A percentile compares a stretch with the other conserved stretches of the same genome.
Conservation (phyloP, 2,888 invertebrate species). For the Geotrupes spiniger region DNA sequence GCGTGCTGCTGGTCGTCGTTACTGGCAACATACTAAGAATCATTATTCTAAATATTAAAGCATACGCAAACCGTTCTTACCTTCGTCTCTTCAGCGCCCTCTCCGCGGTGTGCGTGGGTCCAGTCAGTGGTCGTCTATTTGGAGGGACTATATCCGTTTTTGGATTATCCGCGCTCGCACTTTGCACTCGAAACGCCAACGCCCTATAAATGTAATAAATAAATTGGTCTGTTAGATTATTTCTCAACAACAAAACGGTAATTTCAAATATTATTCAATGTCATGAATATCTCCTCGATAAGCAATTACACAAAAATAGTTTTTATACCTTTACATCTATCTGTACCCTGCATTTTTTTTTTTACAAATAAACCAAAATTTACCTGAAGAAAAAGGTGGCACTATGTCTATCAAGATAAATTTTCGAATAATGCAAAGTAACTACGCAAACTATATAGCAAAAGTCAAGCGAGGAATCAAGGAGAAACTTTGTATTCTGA, state of each 20-base stretch:
- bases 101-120: slow-evolving; percentile 25
- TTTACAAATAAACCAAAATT: no score
- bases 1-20: slow-evolving; percentile 27
- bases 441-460: no score
- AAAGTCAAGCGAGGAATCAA: no score
- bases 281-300: no score
- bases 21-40: slow-evolving; percentile 50
- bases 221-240: not conserved
- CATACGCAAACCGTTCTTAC: slow-evolving; percentile 25
- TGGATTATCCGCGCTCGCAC: slow-evolving; percentile 18
- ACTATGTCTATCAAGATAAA: no score
- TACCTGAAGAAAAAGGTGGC: no score
- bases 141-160: slow-evolving; percentile 4
- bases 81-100: slow-evolving; percentile 29
- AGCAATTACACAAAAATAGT: no score
- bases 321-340: no score
- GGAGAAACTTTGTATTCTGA: no score
- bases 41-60: slow-evolving; percentile 45
- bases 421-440: no score
- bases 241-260: not conserved
- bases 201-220: slow-evolving; percentile 5
- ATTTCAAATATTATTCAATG: no score
- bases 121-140: slow-evolving; percentile 22
- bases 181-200: slow-evolving; percentile 22
- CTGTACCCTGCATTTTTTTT: no score